These are phyloP conservation scores for Porites divaricata DNA, from an alignment of 92 coral and sea anemone genomes.

Conservation along the genomic window DNA sequence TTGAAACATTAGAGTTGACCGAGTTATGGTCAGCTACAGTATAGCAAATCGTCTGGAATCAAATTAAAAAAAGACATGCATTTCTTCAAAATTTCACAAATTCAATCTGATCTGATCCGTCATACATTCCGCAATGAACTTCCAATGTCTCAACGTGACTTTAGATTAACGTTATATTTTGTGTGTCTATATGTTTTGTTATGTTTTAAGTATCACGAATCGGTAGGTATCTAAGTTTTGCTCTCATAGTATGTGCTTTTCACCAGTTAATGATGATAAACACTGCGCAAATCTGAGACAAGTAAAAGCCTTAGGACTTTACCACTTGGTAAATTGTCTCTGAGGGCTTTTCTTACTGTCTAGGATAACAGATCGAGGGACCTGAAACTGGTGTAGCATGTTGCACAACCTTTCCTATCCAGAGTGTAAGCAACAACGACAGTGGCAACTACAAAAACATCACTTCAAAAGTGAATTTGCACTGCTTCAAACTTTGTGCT, in stretches of 20 bases:
- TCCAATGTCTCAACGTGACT: not conserved
- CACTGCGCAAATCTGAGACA: constrained; percentile 98
- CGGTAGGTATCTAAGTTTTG: not conserved
- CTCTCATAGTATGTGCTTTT: constrained; percentile 17
- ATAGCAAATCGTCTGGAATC: no score
- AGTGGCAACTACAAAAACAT: no score
- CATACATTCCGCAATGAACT: no score
- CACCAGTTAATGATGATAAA: constrained; percentile 93
- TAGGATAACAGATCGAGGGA: constrained; percentile 62
- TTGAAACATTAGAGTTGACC: not conserved
- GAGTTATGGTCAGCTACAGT: not conserved
- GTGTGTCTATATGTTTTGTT: not conserved
- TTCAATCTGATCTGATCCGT: no score
- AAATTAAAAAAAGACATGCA: no score
- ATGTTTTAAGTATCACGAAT: not conserved
- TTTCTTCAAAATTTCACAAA: no score
- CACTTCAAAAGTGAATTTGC: no score
- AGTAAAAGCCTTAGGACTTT: constrained; percentile 3
- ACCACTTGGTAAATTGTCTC: not conserved
- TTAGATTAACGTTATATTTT: not conserved
- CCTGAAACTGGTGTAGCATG: constrained; percentile 68
- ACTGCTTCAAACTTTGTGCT: no score
- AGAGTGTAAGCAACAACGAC: not conserved
- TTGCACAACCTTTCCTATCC: no score
- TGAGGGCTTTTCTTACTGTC: constrained; percentile 33